Evolutionary conservation across 2,113 vertebrate genomes (phyloP).

Genomic region (mouse (Mus musculus)): DNA sequence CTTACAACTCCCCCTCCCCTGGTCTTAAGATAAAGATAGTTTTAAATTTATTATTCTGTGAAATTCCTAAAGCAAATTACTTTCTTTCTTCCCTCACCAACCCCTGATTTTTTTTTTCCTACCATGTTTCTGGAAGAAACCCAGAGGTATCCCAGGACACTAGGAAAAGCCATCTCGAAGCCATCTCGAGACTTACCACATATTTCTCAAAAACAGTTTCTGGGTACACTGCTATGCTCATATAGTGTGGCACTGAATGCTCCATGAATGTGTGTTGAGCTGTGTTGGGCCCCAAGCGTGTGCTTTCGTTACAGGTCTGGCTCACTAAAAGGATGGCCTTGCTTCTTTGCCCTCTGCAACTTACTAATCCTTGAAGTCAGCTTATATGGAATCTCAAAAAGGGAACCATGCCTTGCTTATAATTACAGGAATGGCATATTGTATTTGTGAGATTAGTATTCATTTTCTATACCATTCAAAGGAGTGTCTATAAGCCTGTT

Average conservation of each 20-base stretch:
- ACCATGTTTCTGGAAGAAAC: constrained; percentile 71
- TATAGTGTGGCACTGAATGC: neutral
- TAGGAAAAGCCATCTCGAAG: constrained; percentile 68
- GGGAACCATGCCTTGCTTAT: neutral
- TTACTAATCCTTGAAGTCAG: constrained; percentile 59
- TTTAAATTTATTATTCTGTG: neutral
- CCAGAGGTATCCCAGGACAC: constrained; percentile 63
- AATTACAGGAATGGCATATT: neutral
- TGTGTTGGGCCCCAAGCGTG: constrained; percentile 55
- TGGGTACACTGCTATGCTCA: constrained; percentile 74
- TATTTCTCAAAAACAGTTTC: constrained; percentile 76
- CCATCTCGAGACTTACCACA: constrained; percentile 61
- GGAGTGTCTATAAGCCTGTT: constrained; percentile 45
- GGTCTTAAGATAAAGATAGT: constrained; percentile 4
- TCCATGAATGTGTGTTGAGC: constrained; percentile 47
- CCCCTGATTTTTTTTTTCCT: neutral
- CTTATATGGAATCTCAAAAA: constrained; percentile 28
- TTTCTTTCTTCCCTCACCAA: neutral
- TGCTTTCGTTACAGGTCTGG: neutral
- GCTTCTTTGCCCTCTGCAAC: constrained; percentile 46
- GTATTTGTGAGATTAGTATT: constrained; percentile 34
- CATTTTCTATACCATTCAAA: constrained; percentile 41
- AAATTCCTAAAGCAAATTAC: constrained; percentile 38
- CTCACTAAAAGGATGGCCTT: constrained; percentile 31
- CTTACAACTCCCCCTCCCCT: neutral